Base-by-base conservation (phyloP, 1,140 invertebrate genomes). In the Bombus polaris region DNA sequence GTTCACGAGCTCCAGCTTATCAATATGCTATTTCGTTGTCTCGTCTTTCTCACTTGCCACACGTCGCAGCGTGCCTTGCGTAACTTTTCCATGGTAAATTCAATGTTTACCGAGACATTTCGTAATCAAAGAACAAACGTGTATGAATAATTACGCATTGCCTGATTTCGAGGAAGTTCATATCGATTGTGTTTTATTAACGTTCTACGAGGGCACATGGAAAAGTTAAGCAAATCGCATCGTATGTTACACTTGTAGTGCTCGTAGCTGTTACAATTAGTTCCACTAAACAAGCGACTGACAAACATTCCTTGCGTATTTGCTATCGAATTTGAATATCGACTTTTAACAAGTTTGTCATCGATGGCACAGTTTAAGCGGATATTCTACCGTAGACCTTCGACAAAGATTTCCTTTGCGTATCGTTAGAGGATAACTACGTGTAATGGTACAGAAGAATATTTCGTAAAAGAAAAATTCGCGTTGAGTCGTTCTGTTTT, bases 1-100 rank as follows among this genome's bases (percentile, higher is more conserved):
- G 81, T 84, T 66, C 82, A 75, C 81, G 70, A 62, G 74, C 57
- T 68, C 71, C 80, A 57, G 81, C 78, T 90, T 90, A 90, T 90
- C 88, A 85, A 88, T 89, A 86, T 81, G 81, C 75, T 81, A 80
- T 83, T 87, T 86, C 71, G 74, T 71, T 73, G 53, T 22, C 32
- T 32, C 35, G 32, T 35, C 74, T 62, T 78, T 80, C 47, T 44
- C 77, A 10, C 80, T 87, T 44, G 47, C 47, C 59, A 62, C 44
- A 37, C 47, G 25, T 8, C 57, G 39, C 47, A 71, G n/a, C 68
- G 66, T 70, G 3, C 28, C 53, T 83, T 77, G 39, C 42, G 53
- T 35, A 47, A 47, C 15, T 59, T 73, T 81, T 1, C 6, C 65
- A 47, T 22, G 9, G 57, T 22, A n/a, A 78, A 81, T 76, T 42